phyloP scores from a whole-genome alignment of 2,113 vertebrate species.

The Felis catus region F.catus_Fca126_mat1.0 CM031423.1:1728001-1728500 shows the following conservation, averaged over 20 bases:
- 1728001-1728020: not conserved
- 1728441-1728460: not conserved
- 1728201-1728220: not conserved
- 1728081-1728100: rapidly evolving
- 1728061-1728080: not conserved
- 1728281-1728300: not conserved
- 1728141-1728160: not conserved
- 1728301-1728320: not conserved
- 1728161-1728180: not conserved
- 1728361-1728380: not conserved
- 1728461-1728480: too few species aligned
- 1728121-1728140: not conserved
- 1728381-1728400: too few species aligned
- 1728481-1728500: rapidly evolving
- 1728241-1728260: too few species aligned
- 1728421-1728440: not conserved
- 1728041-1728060: not conserved
- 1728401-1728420: not conserved
- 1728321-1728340: rapidly evolving
- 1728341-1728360: not conserved
- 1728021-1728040: not conserved
- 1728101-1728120: not conserved
- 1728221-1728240: not conserved
- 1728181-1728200: not conserved
- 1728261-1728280: not conserved